Conservation (phyloP, 1,140 invertebrate species). For the Habropoda laboriosa region DNA sequence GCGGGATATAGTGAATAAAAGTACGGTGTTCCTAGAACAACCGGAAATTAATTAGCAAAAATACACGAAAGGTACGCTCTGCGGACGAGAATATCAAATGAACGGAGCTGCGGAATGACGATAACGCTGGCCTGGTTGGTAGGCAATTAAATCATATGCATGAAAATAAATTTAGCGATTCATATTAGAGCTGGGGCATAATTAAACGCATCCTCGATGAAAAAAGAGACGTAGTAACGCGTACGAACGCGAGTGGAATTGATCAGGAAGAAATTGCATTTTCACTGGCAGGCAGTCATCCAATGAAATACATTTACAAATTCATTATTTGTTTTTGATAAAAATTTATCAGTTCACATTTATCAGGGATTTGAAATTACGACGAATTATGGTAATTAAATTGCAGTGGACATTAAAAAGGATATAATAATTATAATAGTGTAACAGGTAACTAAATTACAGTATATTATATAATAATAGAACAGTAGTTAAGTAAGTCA, state of each 20-base stretch:
- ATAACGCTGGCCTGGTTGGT: neutral
- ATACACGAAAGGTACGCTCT: conserved; percentile 1
- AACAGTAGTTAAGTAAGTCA: neutral
- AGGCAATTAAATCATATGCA: conserved; percentile 39
- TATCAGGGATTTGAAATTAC: neutral
- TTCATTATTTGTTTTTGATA: no score
- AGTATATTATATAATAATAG: no score
- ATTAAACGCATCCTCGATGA: conserved; percentile 1
- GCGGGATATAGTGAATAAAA: neutral
- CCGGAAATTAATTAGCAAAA: conserved; percentile 45
- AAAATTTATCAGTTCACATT: no score
- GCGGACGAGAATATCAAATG: conserved; percentile 10
- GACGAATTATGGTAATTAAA: neutral
- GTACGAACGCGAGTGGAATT: no score
- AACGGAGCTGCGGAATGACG: conserved; percentile 20
- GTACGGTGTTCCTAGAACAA: conserved; percentile 20
- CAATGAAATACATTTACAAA: no score
- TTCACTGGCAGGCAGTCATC: no score
- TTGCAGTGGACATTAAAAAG: neutral
- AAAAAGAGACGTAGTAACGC: neutral
- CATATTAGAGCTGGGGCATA: neutral
- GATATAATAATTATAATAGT: neutral
- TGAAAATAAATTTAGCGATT: conserved; percentile 39
- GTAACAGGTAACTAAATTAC: neutral
- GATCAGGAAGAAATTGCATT: neutral